Percentiles rank a stretch among this genome's conserved stretches.
phyloP scores from a whole-genome alignment of 2,888 invertebrate genomes.

The Parnassius apollo region DNA sequence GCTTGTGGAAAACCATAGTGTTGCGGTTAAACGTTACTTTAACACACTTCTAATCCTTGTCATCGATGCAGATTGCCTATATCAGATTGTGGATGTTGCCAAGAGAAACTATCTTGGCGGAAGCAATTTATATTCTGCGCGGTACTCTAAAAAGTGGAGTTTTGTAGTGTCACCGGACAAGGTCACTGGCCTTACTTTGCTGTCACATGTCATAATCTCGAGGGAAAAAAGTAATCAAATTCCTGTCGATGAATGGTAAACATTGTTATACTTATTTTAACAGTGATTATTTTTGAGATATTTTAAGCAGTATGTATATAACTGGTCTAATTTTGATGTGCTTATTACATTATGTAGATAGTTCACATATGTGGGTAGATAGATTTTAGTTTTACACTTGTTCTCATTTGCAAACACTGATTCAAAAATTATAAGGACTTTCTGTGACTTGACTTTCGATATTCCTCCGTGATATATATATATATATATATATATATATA shows the following conservation, averaged over 20 bases:
- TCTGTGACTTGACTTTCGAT: too few species aligned
- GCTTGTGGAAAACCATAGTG: background rate
- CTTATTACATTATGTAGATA: too few species aligned
- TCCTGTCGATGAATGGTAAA: conserved; percentile 14
- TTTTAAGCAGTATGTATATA: too few species aligned
- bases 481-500: too few species aligned
- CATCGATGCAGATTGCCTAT: conserved; percentile 7
- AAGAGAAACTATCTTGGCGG: conserved; percentile 9
- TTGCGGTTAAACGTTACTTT: too few species aligned
- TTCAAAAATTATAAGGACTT: too few species aligned
- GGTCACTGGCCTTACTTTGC: conserved; percentile 52
- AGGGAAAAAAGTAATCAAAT: conserved; percentile 31
- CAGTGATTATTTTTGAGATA: background rate
- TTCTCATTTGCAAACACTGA: too few species aligned
- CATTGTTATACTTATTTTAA: conserved; percentile 17
- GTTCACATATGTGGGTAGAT: too few species aligned
- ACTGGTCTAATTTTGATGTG: too few species aligned
- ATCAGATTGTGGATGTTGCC: conserved; percentile 8
- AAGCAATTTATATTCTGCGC: conserved; percentile 23
- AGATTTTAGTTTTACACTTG: too few species aligned
- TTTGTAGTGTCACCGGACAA: conserved; percentile 67
- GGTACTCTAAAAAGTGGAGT: conserved; percentile 47
- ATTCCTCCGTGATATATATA: too few species aligned
- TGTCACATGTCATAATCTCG: conserved; percentile 34
- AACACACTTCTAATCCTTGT: background rate